Evolutionary conservation across 2,888 invertebrate species (phyloP), one percentile per base, ranked within the genome.

Genomic region (Fabriciana adippe): DNA sequence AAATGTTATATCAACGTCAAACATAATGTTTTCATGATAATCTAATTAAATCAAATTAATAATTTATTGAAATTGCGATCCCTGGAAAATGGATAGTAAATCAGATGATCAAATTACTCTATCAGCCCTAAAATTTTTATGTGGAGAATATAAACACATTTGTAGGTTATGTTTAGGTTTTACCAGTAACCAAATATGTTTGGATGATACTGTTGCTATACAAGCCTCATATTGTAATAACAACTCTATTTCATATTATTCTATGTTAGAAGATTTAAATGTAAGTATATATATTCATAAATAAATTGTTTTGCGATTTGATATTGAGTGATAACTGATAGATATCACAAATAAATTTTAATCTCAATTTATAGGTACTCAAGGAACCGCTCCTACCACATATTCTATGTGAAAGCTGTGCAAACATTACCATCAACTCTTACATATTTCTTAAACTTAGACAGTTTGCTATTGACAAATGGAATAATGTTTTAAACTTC

Each of bases 91-190:
- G 85, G 72, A 73, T 63, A 18, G 31, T 41, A 61, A 51, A 18
- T 31, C 63, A 13, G 71, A 78, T 6, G 55, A 64, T 35, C 66
- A 75, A 18, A 68, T 76, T 21, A 74, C 72, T 14, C 72, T 78
- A 64, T 74, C 81, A 11, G 86, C 79, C 2, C 64, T 88, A n/a
- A 85, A 82, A 70, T 90, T 79, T 64, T 57, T 90, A 4, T 76
- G 82, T 14, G 83, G 84, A 5, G 83, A 85, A 63, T 76, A 78
- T 21, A 79, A 80, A 56, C 76, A 83, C 35, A 72, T 90, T 75
- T 91, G 91, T 74, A 89, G 90, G 84, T 85, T 91, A 83, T 91
- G 91, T 84, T 87, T 89, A 70, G 75, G 78, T 70, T 70, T 75
- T 2, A 85, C 84, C 0, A 76, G 80, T 26, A 72, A 75, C 0